Conservation (phyloP, 2,113 vertebrate genomes). For the Plecturocebus donacophilus region DNA sequence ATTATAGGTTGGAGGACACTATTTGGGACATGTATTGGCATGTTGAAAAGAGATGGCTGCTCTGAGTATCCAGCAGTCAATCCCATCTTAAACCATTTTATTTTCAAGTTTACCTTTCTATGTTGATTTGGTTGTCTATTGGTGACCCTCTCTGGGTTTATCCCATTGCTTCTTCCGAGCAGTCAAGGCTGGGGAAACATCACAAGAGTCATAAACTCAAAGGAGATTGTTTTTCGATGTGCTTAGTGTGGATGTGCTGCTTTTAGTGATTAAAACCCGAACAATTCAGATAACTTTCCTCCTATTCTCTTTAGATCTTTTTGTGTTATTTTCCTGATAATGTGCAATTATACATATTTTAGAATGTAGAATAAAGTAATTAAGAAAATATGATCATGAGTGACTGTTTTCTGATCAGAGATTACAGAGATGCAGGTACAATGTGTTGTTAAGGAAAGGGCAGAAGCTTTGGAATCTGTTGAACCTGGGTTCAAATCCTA, state of each 20-base stretch:
- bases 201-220: background rate
- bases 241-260: background rate
- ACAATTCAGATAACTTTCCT: background rate
- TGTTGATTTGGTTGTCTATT: background rate
- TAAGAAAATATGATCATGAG: background rate
- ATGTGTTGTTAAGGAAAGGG: background rate
- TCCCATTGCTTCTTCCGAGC: background rate
- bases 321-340: background rate
- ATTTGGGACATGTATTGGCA: background rate
- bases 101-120: background rate
- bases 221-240: background rate
- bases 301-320: background rate
- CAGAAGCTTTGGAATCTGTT: background rate
- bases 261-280: conserved; percentile 41
- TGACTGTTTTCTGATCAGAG: background rate
- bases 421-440: background rate
- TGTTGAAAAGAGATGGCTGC: background rate
- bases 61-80: background rate
- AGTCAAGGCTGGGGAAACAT: background rate
- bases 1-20: conserved; percentile 38
- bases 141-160: background rate
- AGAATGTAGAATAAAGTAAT: background rate
- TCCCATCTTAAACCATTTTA: background rate
- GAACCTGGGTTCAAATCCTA: background rate
- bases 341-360: background rate